Evolutionary conservation across 2,797 vertebrate species (phyloP).

Genomic region (Ptychobarbus kaznakovi): DNA sequence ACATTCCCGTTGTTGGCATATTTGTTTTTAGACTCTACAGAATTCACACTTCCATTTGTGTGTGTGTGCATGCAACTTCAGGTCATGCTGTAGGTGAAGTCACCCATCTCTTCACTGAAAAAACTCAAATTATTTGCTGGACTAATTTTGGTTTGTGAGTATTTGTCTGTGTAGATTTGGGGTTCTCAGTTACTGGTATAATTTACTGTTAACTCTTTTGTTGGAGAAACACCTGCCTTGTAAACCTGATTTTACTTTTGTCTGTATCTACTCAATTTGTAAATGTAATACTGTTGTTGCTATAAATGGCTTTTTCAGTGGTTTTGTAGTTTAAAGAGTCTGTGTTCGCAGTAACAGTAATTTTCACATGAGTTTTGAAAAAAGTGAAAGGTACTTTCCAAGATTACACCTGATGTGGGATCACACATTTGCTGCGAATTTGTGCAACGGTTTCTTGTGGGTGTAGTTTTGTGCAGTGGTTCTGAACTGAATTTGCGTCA

Average conservation of each 20-base stretch:
- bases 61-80: neutral
- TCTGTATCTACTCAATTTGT: no score
- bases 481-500: neutral
- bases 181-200: neutral
- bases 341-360: neutral
- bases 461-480: neutral
- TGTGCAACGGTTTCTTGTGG: neutral
- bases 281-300: neutral
- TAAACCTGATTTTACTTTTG: neutral
- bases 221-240: neutral
- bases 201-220: neutral
- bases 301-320: neutral
- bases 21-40: neutral
- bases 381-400: no score
- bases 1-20: neutral
- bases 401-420: neutral
- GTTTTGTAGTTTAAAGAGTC: neutral
- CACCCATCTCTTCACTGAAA: neutral
- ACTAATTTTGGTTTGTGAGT: neutral
- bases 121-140: neutral
- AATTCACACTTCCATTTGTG: neutral
- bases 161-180: neutral
- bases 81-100: neutral
- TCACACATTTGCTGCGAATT: neutral
- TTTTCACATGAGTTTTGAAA: neutral